These are phyloP conservation scores for Pseudonaja textilis DNA, from an alignment of 2,113 vertebrate species.

Conservation along the genomic window DNA sequence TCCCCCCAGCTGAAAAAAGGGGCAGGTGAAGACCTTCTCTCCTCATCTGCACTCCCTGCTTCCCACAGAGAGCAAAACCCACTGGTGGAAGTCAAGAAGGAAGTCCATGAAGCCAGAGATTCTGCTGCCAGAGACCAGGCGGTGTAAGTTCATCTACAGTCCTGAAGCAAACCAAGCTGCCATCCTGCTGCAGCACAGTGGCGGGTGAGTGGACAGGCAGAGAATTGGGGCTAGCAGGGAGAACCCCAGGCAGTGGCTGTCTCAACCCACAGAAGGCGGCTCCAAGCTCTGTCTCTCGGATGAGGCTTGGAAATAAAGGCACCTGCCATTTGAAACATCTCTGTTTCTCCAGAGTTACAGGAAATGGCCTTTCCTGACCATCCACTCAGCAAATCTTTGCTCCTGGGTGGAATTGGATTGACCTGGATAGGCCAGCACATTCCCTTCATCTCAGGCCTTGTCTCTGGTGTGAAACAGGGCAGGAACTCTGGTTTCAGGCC, in stretches of 20 bases:
- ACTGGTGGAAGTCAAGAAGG: neutral
- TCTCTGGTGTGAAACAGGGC: neutral
- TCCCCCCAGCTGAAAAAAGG: neutral
- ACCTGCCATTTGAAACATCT: neutral
- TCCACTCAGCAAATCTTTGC: neutral
- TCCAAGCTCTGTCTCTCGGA: neutral
- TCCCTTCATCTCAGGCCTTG: neutral
- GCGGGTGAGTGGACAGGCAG: neutral
- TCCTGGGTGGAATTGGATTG: neutral
- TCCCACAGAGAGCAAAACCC: neutral
- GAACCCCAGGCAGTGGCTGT: accelerated
- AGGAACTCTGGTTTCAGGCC: neutral
- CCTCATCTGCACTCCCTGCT: neutral
- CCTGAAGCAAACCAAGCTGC: neutral
- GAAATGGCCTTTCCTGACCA: neutral
- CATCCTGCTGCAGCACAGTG: neutral
- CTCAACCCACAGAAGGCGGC: neutral
- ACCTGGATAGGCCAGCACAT: neutral
- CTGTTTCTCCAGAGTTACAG: neutral
- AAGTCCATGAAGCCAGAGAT: neutral
- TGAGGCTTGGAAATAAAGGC: neutral
- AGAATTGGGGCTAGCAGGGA: neutral
- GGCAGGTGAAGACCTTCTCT: neutral
- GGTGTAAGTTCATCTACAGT: neutral
- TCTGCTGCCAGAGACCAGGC: neutral